These are phyloP conservation scores for Lateolabrax maculatus DNA, from an alignment of 2,797 vertebrate genomes.

Conservation along the genomic window DNA sequence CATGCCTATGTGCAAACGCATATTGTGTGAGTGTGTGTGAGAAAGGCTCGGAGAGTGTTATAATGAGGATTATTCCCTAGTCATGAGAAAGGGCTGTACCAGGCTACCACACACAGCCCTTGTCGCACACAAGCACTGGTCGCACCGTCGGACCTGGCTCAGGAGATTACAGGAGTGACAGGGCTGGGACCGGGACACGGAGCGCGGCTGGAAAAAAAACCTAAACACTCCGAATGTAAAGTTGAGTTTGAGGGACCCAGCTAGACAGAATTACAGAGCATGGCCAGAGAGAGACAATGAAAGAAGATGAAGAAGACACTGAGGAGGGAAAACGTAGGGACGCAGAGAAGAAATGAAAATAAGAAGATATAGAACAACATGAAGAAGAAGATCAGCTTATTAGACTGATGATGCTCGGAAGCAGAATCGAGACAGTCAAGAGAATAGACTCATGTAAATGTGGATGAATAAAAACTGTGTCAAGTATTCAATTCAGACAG, in stretches of 20 bases:
- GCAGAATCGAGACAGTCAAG: not conserved
- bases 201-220: conserved; percentile 31
- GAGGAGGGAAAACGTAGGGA: not conserved
- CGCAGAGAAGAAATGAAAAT: not conserved
- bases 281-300: not conserved
- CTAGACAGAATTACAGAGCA: conserved; percentile 6
- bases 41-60: conserved; percentile 73
- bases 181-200: conserved; percentile 61
- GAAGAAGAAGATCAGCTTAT: not conserved
- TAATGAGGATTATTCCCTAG: conserved; percentile 87
- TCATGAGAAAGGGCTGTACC: conserved; percentile 91
- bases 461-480: not conserved
- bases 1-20: conserved; percentile 51
- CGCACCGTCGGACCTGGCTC: conserved; percentile 77
- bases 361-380: not conserved
- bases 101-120: conserved; percentile 88
- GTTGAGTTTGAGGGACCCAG: not conserved
- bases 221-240: conserved; percentile 26
- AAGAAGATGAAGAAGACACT: not conserved
- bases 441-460: not conserved
- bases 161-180: conserved; percentile 83
- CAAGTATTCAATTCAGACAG: too few relatives aligned
- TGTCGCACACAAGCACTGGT: conserved; percentile 86
- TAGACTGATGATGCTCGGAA: not conserved
- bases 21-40: conserved; percentile 66